Conservation (phyloP, 2,888 invertebrate species). For the Drosophila kuntzei region DNA sequence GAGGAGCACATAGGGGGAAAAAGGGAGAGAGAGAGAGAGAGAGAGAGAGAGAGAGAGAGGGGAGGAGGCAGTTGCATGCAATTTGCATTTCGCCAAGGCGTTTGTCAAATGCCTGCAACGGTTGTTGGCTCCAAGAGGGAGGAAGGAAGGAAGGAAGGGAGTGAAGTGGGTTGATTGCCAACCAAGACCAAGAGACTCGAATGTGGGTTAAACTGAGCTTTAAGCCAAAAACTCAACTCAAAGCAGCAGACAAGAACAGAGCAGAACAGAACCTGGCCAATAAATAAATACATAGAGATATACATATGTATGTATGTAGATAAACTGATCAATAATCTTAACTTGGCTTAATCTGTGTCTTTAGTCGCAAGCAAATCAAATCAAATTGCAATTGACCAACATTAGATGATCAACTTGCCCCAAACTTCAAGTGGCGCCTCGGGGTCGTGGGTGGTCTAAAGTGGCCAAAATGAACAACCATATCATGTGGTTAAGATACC, state of each 20-base stretch:
- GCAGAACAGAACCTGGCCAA: background rate
- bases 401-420: constrained; percentile 18
- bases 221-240: constrained; percentile 26
- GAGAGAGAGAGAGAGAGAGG: background rate
- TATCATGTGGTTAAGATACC: background rate
- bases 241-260: background rate
- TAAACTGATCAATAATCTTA: constrained; percentile 17
- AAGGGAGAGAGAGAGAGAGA: background rate
- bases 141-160: too few species aligned
- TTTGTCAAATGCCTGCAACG: constrained; percentile 65
- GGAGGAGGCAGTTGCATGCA: constrained; percentile 21
- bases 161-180: constrained; percentile 16
- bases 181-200: constrained; percentile 37
- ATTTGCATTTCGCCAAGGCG: constrained; percentile 72
- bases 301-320: background rate
- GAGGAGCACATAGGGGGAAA: background rate
- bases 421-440: constrained; percentile 16
- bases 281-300: constrained; percentile 1
- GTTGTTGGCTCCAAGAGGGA: background rate
- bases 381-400: constrained; percentile 44
- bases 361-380: constrained; percentile 34
- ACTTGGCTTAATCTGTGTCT: constrained; percentile 35
- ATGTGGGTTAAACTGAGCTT: constrained; percentile 72
- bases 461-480: background rate
- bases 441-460: constrained; percentile 19